Evolutionary conservation across 2,888 invertebrate species (phyloP), one percentile per base, ranked within the genome.

Genomic region (Epinotia demarniana): DNA sequence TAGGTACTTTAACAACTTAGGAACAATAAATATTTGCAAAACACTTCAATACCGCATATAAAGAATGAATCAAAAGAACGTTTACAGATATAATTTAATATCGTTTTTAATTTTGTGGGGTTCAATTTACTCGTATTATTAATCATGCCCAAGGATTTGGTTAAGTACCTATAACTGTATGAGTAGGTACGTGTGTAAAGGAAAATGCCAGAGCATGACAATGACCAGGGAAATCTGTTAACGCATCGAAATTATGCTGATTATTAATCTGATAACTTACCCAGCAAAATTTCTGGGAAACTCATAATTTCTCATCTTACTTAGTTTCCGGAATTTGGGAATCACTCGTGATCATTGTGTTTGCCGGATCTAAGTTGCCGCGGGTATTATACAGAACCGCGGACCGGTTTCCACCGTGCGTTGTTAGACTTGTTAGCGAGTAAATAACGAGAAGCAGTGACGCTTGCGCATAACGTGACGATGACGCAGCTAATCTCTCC

Each of bases 291-390:
- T n/a, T 49, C 23, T 19, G 74, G 63, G 49, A 70, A 63, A 19
- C 49, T 39, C 55, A 39, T 55, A 39, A 57, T 49, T 4, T 43
- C 43, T 58, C 27, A 63, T 19, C 46, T 49, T 13, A 58, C 49
- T 69, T 33, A 70, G 57, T 70, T 70, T 64, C 58, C 75, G 75
- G 70, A 66, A 70, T 66, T 23, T 60, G 70, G 64, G 70, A 71
- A 75, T 70, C 60, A 71, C 70, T 70, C 13, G 19, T 27, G 39
- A 46, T 33, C 58, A 63, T 1, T 39, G 39, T 71, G 60, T 60
- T 16, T 46, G 46, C 74, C 70, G 70, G 75, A 71, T 75, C 60
- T 70, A 60, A 71, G 69, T 57, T 63, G 75, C 27, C 18, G 23
- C 33, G 55, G 57, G 39, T 9, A 53, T 70, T 70, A 53, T 75